Base-by-base conservation (phyloP, 1,140 invertebrate genomes). In the Ceratina australensis region DNA sequence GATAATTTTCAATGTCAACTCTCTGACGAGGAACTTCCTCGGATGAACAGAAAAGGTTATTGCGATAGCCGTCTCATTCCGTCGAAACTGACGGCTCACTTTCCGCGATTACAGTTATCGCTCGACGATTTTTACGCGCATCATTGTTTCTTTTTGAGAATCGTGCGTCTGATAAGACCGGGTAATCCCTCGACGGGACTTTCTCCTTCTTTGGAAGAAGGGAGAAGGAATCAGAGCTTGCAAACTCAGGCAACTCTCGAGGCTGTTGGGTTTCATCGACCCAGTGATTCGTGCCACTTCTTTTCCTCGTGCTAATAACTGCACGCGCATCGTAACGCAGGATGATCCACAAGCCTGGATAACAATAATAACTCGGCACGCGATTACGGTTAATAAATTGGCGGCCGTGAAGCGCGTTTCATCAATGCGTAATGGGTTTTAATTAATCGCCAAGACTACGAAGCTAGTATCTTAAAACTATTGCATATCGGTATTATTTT, bases 261-360 rank as follows among this genome's bases (percentile, higher is more conserved):
- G 74, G 78, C 52, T 65, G 26, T 71, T 59, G 74, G 67, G 60
- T 84, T 84, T 84, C 69, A 77, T 81, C 79, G 83, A 84, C 83
- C 82, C 69, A 81, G 69, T 84, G 83, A 83, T 83, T 80, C 65
- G 80, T 83, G 65, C 69, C 69, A 83, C 81, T 83, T 83, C 69
- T 82, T 72, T 60, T 78, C 42, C 42, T 60, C 54, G 33, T 73
- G 16, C 74, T 77, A 77, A 77, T 77, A 76, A 76, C 66, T 71
- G 67, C 67, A 71, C 49, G 22, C 20, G 33, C 47, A 50, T 16
- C 28, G 33, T 10, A 42, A 15, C 52, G 22, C 47, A 52, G 4
- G 49, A 60, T 28, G 56, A 69, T 69, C 26, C 33, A 50, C 26
- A 54, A 60, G 20, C 16, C 60, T 73, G 26, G 50, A 26, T 72